Conservation (phyloP, 2,797 vertebrate genomes). For the Pachyuromys duprasi region DNA sequence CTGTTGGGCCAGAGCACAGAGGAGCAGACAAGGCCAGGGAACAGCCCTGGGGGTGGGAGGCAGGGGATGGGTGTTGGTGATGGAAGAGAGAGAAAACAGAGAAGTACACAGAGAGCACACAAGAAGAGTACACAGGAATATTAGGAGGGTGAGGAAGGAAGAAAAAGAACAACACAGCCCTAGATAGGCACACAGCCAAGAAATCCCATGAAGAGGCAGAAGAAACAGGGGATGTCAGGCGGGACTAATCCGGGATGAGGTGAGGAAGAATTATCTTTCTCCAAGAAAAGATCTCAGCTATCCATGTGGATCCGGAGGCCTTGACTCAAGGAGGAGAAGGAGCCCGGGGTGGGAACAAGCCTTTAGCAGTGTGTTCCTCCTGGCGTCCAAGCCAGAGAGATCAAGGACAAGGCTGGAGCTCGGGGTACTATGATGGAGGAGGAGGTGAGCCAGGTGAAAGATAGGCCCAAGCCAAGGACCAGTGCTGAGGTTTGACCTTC, state of each 20-base stretch:
- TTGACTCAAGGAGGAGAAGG: conserved; percentile 81
- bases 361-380: conserved; percentile 60
- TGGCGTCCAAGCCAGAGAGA: conserved; percentile 52
- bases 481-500: conserved; percentile 70
- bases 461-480: conserved; percentile 62
- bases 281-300: conserved; percentile 85
- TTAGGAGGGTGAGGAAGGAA: neutral
- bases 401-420: conserved; percentile 14
- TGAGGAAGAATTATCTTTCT: conserved; percentile 55
- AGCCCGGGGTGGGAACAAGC: conserved; percentile 2
- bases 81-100: neutral
- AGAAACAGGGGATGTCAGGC: neutral
- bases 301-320: conserved; percentile 82
- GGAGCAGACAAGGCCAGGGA: neutral
- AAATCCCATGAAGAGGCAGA: neutral
- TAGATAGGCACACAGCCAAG: neutral
- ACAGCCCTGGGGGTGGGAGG: neutral
- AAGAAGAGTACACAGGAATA: neutral
- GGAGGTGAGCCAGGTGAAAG: conserved; percentile 53
- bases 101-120: neutral
- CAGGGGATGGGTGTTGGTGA: neutral
- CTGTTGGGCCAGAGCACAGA: neutral
- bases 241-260: neutral
- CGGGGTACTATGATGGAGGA: neutral
- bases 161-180: neutral